phyloP scores from a whole-genome alignment of 2,888 invertebrate genomes.

The Ptychoptera contaminata region DNA sequence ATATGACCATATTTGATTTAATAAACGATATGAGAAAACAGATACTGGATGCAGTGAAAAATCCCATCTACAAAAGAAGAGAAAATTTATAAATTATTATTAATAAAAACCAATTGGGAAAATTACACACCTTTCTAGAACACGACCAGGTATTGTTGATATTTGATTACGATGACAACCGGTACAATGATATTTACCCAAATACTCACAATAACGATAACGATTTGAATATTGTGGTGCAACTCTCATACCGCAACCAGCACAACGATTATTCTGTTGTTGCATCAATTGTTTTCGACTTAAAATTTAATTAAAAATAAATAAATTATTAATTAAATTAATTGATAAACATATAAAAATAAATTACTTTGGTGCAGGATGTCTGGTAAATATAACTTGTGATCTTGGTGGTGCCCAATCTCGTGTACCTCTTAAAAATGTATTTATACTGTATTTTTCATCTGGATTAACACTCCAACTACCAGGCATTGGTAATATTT shows the following conservation, averaged over 20 bases:
- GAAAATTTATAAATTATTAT: background rate
- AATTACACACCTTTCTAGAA: slow-evolving; percentile 28
- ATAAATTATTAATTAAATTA: no score
- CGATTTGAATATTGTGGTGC: slow-evolving; percentile 52
- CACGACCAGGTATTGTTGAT: slow-evolving; percentile 51
- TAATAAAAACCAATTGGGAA: background rate
- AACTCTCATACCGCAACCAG: slow-evolving; percentile 72
- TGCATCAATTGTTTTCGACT: slow-evolving; percentile 48
- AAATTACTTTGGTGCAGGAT: slow-evolving; percentile 49
- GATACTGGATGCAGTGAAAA: slow-evolving; percentile 60
- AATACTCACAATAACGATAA: slow-evolving; percentile 68
- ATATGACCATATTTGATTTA: slow-evolving; percentile 61
- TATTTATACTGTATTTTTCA: slow-evolving; percentile 30
- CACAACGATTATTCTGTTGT: slow-evolving; percentile 63
- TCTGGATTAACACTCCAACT: slow-evolving; percentile 49
- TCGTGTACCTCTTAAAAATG: slow-evolving; percentile 50
- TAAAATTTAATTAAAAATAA: slow-evolving; percentile 11
- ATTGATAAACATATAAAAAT: background rate
- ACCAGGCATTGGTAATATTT: slow-evolving; percentile 58
- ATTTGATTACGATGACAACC: slow-evolving; percentile 70
- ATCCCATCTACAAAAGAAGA: slow-evolving; percentile 22
- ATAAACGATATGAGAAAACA: slow-evolving; percentile 57
- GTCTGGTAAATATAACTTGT: slow-evolving; percentile 67
- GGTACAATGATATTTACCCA: slow-evolving; percentile 73
- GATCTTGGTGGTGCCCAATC: slow-evolving; percentile 76